Base-by-base conservation (phyloP, 2,113 vertebrate species). In the Sorex araneus region DNA sequence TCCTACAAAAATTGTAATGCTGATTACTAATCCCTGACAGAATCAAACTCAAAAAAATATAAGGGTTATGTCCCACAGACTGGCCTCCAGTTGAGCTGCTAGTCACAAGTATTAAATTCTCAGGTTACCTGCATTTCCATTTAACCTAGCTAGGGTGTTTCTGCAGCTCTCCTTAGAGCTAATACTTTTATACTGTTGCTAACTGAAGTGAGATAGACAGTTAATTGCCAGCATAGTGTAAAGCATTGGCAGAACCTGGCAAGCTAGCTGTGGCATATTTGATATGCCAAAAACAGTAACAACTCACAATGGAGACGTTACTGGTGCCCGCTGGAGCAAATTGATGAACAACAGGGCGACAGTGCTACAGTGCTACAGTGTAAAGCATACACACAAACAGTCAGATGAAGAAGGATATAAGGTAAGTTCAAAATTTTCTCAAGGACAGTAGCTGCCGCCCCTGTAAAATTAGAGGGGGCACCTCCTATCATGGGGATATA, bases 401-500 rank as follows among this genome's bases (percentile, higher is more conserved):
- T 11, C 15, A 30, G 54, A 74, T 64, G 40, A 66, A 64, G 67
- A 70, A 23, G 12, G 1, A 45, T 19, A 27, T n/a, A 47, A 70
- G 30, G 12, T 18, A 73, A 50, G 28, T 40, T 66, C 19, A 60
- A 19, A 60, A 60, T 60, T 23, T 3, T 60, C 57, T 60, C 57
- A 60, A 60, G 21, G 21, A 23, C 18, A 21, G 57, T 15, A 23
- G 57, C 57, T 60, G 57, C 19, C 6, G 19, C 1, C 19, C 40
- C 25, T 2, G 4, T 30, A 25, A 11, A 74, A 18, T 10, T 10
- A 40, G 40, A 11, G 25, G 9, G 2, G 9, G 11, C 8, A 9
- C n/a, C 18, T 74, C 54, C n/a, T 2, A 11, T 36, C 18, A 64
- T 1, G 1, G 2, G 3, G 19, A 9, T 54, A 21, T 11, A 0